Base-by-base conservation (phyloP, 1,140 invertebrate species). In the Lucilia sericata region DNA sequence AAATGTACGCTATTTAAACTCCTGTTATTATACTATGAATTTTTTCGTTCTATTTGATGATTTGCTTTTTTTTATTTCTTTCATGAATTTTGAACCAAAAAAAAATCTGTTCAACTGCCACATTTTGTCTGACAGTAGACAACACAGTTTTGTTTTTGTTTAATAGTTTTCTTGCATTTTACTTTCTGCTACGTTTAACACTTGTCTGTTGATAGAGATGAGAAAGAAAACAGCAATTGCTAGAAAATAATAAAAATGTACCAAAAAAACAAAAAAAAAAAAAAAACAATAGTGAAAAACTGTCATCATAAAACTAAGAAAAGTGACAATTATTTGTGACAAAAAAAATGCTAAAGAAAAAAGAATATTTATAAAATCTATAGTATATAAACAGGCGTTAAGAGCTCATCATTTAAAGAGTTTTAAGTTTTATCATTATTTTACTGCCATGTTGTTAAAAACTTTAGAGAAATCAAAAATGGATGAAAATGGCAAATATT, bases 351-450 rank as follows among this genome's bases (percentile, higher is more conserved):
- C 51, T 13, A 60, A 14, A n/a, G 5, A 60, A 60, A 60, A 60
- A 60, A 30, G 25, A 60, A 60, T 60, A 60, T 12, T 60, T 60
- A 60, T 60, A 60, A 42, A 17, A 60, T 60, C 14, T n/a, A 60
- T 17, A 60, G 14, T n/a, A 60, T 60, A 60, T n/a, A 60, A 60
- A 60, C 2, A 60, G 55, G 55, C 55, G 55, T 60, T 60, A 60
- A 60, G 14, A 60, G 55, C 55, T 60, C 55, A 60, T 60, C 55
- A 60, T 60, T 60, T 60, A 60, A 60, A 60, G 17, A 60, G 14
- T 60, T 60, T 60, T 60, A 60, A 60, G 55, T 60, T 60, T 60
- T 60, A 60, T 60, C 55, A 60, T 60, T 60, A 60, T 60, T 60
- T 60, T 60, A 60, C 14, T 60, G 55, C 5, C 17, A 14, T 60